phyloP scores from a whole-genome alignment of 2,888 invertebrate genomes.

The Oxytorus armatus region DNA sequence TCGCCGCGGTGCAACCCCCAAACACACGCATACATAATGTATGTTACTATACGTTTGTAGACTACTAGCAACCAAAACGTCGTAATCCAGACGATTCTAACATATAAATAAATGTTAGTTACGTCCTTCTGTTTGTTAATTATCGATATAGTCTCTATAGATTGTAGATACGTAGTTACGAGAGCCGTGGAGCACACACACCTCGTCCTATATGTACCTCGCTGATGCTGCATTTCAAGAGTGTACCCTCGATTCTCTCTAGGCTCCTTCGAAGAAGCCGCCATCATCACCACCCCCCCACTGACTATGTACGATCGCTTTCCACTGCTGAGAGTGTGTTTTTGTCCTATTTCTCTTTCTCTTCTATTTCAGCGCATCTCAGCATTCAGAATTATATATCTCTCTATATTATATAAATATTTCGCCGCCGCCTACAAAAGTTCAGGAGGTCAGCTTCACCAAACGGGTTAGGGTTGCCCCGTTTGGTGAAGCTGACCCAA shows the following conservation, averaged over 20 bases:
- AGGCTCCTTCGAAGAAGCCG: conserved; percentile 24
- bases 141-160: neutral
- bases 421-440: no score
- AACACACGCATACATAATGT: neutral
- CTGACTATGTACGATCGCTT: neutral
- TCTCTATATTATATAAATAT: no score
- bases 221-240: conserved; percentile 28
- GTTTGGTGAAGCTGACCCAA: no score
- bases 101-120: neutral
- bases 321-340: conserved; percentile 22
- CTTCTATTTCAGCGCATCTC: conserved; percentile 23
- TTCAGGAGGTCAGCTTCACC: no score
- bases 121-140: conserved; percentile 1
- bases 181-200: conserved; percentile 25
- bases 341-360: conserved; percentile 20
- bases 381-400: neutral
- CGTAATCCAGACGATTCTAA: neutral
- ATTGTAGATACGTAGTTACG: conserved; percentile 23
- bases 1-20: no score
- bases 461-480: no score
- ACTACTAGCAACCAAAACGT: neutral
- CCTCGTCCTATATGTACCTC: conserved; percentile 2
- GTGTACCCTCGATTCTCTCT: conserved; percentile 19
- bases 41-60: neutral
- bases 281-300: conserved; percentile 24